Percentiles rank a stretch among this genome's conserved stretches.
These are phyloP conservation scores for Hoplodrina blanda DNA, from an alignment of 2,888 invertebrate species.

Conservation along the genomic window DNA sequence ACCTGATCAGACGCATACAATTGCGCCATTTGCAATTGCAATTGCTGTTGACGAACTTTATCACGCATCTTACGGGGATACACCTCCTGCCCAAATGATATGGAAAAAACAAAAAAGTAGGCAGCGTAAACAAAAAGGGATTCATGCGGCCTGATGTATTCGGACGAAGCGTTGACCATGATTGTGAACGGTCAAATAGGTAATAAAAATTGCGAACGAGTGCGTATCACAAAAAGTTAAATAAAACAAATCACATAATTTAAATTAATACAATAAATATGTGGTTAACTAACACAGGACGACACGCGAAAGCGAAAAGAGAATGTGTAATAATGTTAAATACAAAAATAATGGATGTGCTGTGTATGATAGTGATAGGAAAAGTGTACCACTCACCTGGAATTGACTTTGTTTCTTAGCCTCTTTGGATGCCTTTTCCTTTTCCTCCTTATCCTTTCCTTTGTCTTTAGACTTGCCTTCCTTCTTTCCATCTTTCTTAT, in stretches of 20 bases:
- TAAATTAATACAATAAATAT: constrained; percentile 72
- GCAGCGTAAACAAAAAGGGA: constrained; percentile 90
- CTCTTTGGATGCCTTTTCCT: constrained; percentile 91
- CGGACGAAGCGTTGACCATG: constrained; percentile 79
- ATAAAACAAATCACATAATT: constrained; percentile 73
- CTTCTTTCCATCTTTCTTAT: constrained; percentile 90
- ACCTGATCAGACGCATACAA: constrained; percentile 90
- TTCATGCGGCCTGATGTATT: constrained; percentile 85
- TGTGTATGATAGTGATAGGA: constrained; percentile 71
- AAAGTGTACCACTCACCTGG: constrained; percentile 88
- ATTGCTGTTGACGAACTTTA: constrained; percentile 93
- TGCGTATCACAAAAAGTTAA: constrained; percentile 75
- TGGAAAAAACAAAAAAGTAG: constrained; percentile 90
- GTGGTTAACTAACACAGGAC: constrained; percentile 84
- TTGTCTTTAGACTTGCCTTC: constrained; percentile 90
- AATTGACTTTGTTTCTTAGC: constrained; percentile 92
- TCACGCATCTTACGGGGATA: constrained; percentile 96
- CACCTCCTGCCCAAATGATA: constrained; percentile 93
- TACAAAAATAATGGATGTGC: constrained; percentile 87
- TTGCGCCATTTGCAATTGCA: constrained; percentile 91
- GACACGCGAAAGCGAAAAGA: constrained; percentile 83
- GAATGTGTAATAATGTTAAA: constrained; percentile 66
- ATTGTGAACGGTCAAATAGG: constrained; percentile 71
- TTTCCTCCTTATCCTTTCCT: constrained; percentile 91
- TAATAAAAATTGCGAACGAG: constrained; percentile 72